Evolutionary conservation across 2,888 invertebrate species (phyloP), one percentile per base, ranked within the genome.

Genomic region (Lasioglossum marginatum): DNA sequence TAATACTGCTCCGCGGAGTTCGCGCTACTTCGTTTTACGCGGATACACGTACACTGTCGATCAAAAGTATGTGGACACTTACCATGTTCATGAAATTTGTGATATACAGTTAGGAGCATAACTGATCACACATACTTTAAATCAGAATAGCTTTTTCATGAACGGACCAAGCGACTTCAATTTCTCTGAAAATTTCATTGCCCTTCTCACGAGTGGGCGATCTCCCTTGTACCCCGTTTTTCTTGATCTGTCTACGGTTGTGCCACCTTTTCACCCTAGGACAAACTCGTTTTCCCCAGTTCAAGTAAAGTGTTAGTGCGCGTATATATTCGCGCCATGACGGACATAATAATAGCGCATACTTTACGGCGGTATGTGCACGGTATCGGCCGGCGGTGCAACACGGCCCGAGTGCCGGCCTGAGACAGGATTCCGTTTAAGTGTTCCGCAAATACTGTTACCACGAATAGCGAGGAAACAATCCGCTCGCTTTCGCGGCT

Each of bases 371-470:
- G 77, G 74, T 86, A 48, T 80, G 81, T 79, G 87, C 71, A 74
- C 60, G 81, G 89, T 91, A 91, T 90, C 88, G 86, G 66, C 72
- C 82, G 66, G 34, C 31, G 60, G 60, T 80, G 77, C 77, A 74
- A 75, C 66, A 52, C 77, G 27, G 66, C 79, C 72, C 85, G 76
- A 66, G 86, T 74, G 75, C 52, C 81, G 82, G 82, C 71, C 82
- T 60, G 84, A 68, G 85, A 86, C 85, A 81, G 87, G 91, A 91
- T 90, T 88, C 87, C 87, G 86, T 91, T 90, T 91, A 91, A 93
- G 93, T 93, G 93, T 92, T 93, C 91, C 83, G 92, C 90, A 93
- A 93, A 93, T 92, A 93, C 91, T 90, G 91, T 92, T 92, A 92
- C 90, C 89, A 85, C 86, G 87, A 89, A 83, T 72, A 75, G 85